Evolutionary conservation across 2,797 vertebrate genomes (phyloP), one percentile per base, ranked within the genome.

Genomic region (Eleutherodactylus coqui): DNA sequence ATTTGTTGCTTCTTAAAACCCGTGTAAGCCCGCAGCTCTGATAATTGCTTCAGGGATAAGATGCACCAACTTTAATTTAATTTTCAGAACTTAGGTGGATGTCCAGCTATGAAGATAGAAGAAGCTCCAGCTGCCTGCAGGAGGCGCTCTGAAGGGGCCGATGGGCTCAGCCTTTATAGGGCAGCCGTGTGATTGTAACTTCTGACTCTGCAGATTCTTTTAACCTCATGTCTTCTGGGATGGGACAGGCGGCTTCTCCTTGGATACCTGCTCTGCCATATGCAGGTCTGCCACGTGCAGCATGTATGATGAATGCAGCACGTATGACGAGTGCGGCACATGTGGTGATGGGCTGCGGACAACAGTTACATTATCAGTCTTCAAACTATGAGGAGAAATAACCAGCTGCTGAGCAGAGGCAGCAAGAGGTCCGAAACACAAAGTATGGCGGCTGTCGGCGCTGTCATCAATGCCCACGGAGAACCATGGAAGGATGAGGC

Each of bases 41-140:
- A 84, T 87, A 87, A 87, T 87, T 87, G 86, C 86, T 87, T 87
- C 87, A 86, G 85, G 89, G 86, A 83, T 81, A 47, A 89, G 85
- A 84, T 90, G 79, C 79, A 78, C 75, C 34, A 55, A 53, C 75
- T 83, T 87, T 87, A 87, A 87, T 87, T 87, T 84, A 87, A 87
- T 87, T 84, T 87, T 79, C 67, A 75, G 86, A 75, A 75, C 55
- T 79, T 64, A 45, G 75, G 82, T 84, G 76, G 64, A 62, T 84
- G 82, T 87, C 82, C 82, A 3, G 55, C 53, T 75, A 75, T 62
- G 64, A 70, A 77, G 13, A 55, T 41, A 36, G 10, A 45, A 73
- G 19, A 16, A 27, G 41, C 70, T 60, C 24, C 34, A 8, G 41
- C 41, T 27, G 76, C 77, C 84, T 81, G 77, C 69, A 81, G 78